Conservation (phyloP, 2,113 vertebrate genomes). For the Corythoichthys intestinalis region DNA sequence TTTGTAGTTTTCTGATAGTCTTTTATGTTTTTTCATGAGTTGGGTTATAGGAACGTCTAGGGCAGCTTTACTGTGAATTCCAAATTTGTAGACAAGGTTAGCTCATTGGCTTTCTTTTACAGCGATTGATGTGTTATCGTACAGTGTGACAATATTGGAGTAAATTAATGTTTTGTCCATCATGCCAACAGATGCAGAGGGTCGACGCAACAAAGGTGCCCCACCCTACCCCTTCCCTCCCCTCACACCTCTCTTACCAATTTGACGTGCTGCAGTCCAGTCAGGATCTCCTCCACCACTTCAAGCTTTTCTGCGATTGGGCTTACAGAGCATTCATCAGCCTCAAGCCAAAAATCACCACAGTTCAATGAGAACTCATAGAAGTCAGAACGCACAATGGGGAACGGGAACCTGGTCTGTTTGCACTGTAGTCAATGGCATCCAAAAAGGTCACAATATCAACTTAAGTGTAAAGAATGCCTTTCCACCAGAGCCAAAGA, state of each 20-base stretch:
- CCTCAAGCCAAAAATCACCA: slow-evolving; percentile 68
- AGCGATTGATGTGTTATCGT: too few relatives aligned
- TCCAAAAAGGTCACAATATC: slow-evolving; percentile 36
- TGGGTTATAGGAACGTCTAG: too few relatives aligned
- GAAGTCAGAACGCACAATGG: slow-evolving; percentile 7
- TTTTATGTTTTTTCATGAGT: too few relatives aligned
- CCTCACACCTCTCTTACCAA: slow-evolving; percentile 51
- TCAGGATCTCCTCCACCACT: slow-evolving; percentile 74
- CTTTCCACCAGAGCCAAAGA: slow-evolving; percentile 42
- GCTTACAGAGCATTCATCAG: slow-evolving; percentile 72
- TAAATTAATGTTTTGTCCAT: not conserved
- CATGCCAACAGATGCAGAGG: slow-evolving; percentile 62
- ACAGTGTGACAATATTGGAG: not conserved
- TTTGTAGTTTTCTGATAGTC: too few relatives aligned
- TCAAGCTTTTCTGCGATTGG: slow-evolving; percentile 77
- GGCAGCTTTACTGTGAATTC: too few relatives aligned
- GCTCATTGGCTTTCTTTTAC: too few relatives aligned
- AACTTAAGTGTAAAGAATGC: slow-evolving; percentile 43
- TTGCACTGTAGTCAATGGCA: slow-evolving; percentile 45
- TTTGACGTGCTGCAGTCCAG: slow-evolving; percentile 71
- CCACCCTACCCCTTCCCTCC: slow-evolving; percentile 57
- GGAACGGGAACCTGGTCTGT: slow-evolving; percentile 38
- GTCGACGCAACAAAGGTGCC: slow-evolving; percentile 61
- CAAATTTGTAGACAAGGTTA: too few relatives aligned
- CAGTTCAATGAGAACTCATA: slow-evolving; percentile 49